phyloP scores from a whole-genome alignment of 1,140 invertebrate species.

The Lerema accius region DNA sequence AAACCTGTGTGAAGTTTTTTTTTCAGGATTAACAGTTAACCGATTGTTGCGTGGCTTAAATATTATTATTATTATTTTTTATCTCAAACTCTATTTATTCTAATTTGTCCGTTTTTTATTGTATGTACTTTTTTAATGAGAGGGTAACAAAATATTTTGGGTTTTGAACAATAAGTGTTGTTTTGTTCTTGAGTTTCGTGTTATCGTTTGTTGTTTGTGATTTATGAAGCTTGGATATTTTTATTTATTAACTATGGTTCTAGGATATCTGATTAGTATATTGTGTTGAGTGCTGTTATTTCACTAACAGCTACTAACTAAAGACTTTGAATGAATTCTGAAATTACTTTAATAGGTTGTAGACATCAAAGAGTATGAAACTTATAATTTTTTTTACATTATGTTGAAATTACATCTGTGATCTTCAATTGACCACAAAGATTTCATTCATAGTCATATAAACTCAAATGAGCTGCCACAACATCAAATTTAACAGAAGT shows the following conservation, averaged over 20 bases:
- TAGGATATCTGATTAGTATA: conserved; percentile 13
- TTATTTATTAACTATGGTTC: conserved; percentile 30
- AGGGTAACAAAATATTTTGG: neutral
- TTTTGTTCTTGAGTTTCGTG: conserved; percentile 23
- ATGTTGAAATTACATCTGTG: no score
- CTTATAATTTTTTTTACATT: no score
- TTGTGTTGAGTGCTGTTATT: conserved; percentile 74
- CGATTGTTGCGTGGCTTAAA: conserved; percentile 40
- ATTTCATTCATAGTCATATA: conserved; percentile 70
- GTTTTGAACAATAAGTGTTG: neutral
- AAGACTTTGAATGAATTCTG: conserved; percentile 73
- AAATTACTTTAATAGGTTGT: no score
- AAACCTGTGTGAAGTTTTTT: conserved; percentile 27
- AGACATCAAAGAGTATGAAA: no score
- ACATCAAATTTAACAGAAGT: conserved; percentile 75
- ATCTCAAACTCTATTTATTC: neutral
- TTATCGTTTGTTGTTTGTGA: conserved; percentile 3
- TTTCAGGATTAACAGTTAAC: conserved; percentile 56
- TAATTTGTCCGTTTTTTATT: conserved; percentile 18
- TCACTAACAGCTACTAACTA: conserved; percentile 81
- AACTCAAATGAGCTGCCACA: conserved; percentile 31
- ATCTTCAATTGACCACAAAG: no score
- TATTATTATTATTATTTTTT: conserved; percentile 28
- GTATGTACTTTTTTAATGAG: conserved; percentile 42
- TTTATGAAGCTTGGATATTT: conserved; percentile 12